Percentiles rank a stretch among this genome's conserved stretches.
Conservation (phyloP, 2,797 vertebrate species). For the Perodicticus potto region DNA sequence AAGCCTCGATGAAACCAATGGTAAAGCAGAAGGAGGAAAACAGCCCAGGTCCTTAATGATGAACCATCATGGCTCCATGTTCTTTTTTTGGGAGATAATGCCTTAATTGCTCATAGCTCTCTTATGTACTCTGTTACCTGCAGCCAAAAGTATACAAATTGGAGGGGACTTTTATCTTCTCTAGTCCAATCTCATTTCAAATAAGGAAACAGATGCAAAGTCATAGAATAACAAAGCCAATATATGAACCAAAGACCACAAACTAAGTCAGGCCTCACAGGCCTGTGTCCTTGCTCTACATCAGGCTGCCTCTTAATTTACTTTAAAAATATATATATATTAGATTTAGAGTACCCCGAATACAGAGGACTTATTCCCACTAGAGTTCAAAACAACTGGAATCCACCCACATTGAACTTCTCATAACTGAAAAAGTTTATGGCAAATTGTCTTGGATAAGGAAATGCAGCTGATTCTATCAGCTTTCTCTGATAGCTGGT, state of each 20-base stretch:
- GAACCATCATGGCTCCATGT: neutral
- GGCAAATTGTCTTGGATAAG: constrained; percentile 5
- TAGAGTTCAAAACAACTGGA: neutral
- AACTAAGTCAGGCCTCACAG: neutral
- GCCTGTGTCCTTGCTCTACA: neutral
- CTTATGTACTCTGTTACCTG: neutral
- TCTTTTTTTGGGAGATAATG: neutral
- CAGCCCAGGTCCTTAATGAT: neutral
- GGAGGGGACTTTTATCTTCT: neutral
- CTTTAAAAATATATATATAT: neutral
- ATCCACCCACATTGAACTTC: constrained; percentile 1
- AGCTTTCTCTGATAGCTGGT: neutral
- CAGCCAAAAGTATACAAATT: neutral
- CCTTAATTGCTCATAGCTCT: neutral
- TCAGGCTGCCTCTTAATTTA: constrained; percentile 10
- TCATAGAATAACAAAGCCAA: neutral
- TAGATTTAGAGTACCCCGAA: neutral
- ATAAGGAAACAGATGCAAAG: constrained; percentile 17
- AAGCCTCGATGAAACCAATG: neutral
- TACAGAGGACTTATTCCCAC: neutral
- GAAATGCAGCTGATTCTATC: neutral
- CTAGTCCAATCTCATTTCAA: neutral
- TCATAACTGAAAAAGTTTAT: neutral
- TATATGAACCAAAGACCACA: neutral
- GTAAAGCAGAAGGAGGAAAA: neutral